Evolutionary conservation across 2,797 vertebrate species (phyloP), one percentile per base, ranked within the genome.

Genomic region (Darevskia mixta): DNA sequence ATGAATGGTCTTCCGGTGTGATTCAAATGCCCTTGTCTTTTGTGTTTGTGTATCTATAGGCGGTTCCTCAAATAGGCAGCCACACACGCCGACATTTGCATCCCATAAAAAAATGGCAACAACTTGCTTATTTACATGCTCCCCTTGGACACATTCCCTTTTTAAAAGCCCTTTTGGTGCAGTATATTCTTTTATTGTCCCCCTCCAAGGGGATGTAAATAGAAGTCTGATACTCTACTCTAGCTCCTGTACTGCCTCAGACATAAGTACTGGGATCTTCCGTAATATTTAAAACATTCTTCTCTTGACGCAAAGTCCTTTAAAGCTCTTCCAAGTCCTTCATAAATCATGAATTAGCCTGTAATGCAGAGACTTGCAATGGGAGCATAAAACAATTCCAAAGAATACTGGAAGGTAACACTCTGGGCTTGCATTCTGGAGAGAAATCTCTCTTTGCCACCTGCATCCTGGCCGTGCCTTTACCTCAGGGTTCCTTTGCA

Each of bases 321-420:
- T 92, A 73, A 87, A 91, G 91, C 69, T 90, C 87, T 64, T 94
- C 77, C 86, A 90, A 92, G 85, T 86, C 72, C 35, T 94, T 86
- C 61, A 87, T 93, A 77, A 93, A 93, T 94, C 89, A 93, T 95
- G 95, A 95, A 94, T 94, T 93, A 88, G 10, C 2, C 86, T 86
- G 79, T 90, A 92, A 89, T 3, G 43, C 29, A 88, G 92, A 67
- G 75, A 17, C 64, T 85, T 91, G 88, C 73, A 86, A 88, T 18
- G 55, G 35, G 38, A 92, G 83, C 32, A 86, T 84, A 81, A 76
- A 90, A 86, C 23, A 85, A 88, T 10, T 29, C 85, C 93, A 55
- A 90, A 89, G 81, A 41, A 84, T 73, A 86, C n/a, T 81, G 85
- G 94, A 84, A 89, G 27, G 75, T 75, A n/a, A 93, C 88, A 79